phyloP scores from a whole-genome alignment of 2,797 vertebrate species.

The Myotis findleyi region DNA sequence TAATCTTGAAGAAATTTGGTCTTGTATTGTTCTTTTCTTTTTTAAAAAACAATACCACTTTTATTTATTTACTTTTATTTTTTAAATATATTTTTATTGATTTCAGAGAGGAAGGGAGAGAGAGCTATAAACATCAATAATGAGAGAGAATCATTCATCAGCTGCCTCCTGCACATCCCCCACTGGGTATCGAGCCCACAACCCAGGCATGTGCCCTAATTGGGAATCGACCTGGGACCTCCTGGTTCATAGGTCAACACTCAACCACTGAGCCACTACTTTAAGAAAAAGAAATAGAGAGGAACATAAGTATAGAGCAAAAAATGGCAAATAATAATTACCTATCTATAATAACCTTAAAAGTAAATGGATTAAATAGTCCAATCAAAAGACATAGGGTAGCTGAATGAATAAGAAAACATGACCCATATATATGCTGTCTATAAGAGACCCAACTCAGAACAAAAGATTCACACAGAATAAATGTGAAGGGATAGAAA shows the following conservation, averaged over 20 bases:
- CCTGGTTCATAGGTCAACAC: no score
- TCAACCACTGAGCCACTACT: neutral
- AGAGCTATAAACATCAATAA: no score
- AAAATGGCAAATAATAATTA: neutral
- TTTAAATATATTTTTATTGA: no score
- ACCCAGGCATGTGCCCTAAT: no score
- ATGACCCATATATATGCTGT: neutral
- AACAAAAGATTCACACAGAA: neutral
- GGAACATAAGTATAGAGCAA: neutral
- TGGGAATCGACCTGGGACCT: no score
- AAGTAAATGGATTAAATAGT: neutral
- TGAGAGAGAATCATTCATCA: no score
- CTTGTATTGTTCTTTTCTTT: neutral
- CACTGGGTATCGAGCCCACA: no score
- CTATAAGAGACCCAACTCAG: neutral
- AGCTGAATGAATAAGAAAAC: neutral
- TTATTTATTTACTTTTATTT: neutral
- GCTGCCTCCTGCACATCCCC: no score
- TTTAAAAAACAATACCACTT: neutral
- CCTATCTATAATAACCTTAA: neutral
- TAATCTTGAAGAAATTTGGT: constrained; percentile 38
- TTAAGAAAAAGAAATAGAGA: neutral
- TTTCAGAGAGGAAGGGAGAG: no score
- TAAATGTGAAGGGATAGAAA: neutral
- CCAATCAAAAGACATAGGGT: neutral